Conservation (phyloP, 2,113 vertebrate species). For the Pollimyrus isidori region DNA sequence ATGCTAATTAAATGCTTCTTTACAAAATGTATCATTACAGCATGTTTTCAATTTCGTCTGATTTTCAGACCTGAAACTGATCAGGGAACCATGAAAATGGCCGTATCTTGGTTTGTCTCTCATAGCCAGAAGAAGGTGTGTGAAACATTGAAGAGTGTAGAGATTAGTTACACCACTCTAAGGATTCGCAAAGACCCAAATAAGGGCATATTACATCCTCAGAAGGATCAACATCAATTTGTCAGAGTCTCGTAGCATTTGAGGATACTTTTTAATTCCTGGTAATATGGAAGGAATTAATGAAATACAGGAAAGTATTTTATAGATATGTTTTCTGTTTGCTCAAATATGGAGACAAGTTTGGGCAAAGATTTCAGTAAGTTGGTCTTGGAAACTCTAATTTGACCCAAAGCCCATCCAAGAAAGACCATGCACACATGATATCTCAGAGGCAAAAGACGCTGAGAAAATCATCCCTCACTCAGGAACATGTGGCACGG, state of each 20-base stretch:
- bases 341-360: not conserved
- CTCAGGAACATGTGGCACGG: not conserved
- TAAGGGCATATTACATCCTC: not conserved
- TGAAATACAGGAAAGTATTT: not conserved
- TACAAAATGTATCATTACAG: not conserved
- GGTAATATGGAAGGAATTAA: not conserved
- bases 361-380: not conserved
- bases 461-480: not conserved
- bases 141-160: not conserved
- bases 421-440: not conserved
- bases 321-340: not conserved
- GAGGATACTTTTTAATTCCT: not conserved
- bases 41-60: not conserved
- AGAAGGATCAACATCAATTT: not conserved
- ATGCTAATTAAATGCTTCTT: not conserved
- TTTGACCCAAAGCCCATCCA: not conserved
- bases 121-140: not conserved
- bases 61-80: not conserved
- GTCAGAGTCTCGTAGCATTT: not conserved
- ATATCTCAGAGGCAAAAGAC: not conserved
- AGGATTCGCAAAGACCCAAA: not conserved
- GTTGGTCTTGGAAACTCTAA: not conserved
- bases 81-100: not conserved
- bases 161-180: not conserved
- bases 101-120: not conserved